These are phyloP conservation scores for Perithous albicinctus DNA, from an alignment of 2,888 invertebrate genomes.

Conservation along the genomic window DNA sequence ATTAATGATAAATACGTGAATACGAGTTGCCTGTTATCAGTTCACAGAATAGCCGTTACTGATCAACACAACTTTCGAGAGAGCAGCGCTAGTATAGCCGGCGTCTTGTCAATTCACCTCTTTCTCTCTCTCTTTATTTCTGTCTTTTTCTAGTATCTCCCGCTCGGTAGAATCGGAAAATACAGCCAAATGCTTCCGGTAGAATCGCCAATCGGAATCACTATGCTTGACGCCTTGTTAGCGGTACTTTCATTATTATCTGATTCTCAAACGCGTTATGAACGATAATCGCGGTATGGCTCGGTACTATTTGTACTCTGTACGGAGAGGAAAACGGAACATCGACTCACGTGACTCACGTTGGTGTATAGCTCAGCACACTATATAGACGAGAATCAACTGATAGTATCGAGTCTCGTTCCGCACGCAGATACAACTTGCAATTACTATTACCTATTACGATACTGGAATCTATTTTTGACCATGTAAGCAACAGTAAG, in stretches of 20 bases:
- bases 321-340: slow-evolving; percentile 35
- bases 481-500: too few relatives aligned
- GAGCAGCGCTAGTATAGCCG: background rate
- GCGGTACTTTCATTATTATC: slow-evolving; percentile 59
- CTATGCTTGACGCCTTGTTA: slow-evolving; percentile 14
- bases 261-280: slow-evolving; percentile 43
- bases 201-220: slow-evolving; percentile 25
- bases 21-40: background rate
- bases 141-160: background rate
- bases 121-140: background rate
- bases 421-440: slow-evolving; percentile 5
- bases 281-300: slow-evolving; percentile 26
- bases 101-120: background rate
- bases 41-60: background rate
- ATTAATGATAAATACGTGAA: background rate
- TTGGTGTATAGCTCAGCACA: background rate
- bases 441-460: slow-evolving; percentile 11
- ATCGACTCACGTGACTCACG: slow-evolving; percentile 7
- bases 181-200: slow-evolving; percentile 19
- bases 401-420: too few relatives aligned
- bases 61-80: background rate
- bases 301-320: background rate
- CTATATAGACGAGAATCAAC: too few relatives aligned
- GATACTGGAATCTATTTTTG: background rate
- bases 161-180: background rate